Percentiles rank a stretch among this genome's conserved stretches.
These are phyloP conservation scores for Hylaea fasciaria DNA, from an alignment of 2,888 invertebrate genomes.

Conservation along the genomic window DNA sequence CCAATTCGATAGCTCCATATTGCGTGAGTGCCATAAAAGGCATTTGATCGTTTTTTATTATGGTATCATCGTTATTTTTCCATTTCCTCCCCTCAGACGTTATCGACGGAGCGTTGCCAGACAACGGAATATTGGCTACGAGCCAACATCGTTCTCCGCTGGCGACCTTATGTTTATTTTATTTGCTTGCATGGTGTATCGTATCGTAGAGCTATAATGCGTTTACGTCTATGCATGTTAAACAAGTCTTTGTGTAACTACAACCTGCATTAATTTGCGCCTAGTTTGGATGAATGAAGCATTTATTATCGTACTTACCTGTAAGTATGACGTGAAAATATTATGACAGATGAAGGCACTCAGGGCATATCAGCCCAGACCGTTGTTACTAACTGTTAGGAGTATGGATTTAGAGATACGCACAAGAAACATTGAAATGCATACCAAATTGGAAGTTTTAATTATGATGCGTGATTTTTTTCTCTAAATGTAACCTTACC, in stretches of 20 bases:
- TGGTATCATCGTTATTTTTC: conserved; percentile 43
- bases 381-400: too few species aligned
- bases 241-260: conserved; percentile 2
- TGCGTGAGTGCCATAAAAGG: conserved; percentile 35
- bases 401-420: too few species aligned
- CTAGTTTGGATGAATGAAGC: too few species aligned
- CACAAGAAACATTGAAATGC: too few species aligned
- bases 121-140: conserved; percentile 43
- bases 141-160: conserved; percentile 40
- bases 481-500: too few species aligned
- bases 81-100: conserved; percentile 42
- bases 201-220: conserved; percentile 11
- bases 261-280: neutral
- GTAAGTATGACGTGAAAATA: too few species aligned
- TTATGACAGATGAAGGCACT: too few species aligned
- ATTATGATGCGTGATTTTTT: too few species aligned
- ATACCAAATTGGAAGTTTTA: too few species aligned
- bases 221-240: conserved; percentile 9
- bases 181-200: conserved; percentile 24
- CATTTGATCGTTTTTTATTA: conserved; percentile 33
- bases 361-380: too few species aligned
- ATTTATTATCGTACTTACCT: too few species aligned
- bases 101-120: conserved; percentile 40
- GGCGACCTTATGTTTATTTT: conserved; percentile 28
- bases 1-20: conserved; percentile 29